These are phyloP conservation scores for Drosophila eugracilis DNA, from an alignment of 1,140 invertebrate genomes.

Conservation along the genomic window DNA sequence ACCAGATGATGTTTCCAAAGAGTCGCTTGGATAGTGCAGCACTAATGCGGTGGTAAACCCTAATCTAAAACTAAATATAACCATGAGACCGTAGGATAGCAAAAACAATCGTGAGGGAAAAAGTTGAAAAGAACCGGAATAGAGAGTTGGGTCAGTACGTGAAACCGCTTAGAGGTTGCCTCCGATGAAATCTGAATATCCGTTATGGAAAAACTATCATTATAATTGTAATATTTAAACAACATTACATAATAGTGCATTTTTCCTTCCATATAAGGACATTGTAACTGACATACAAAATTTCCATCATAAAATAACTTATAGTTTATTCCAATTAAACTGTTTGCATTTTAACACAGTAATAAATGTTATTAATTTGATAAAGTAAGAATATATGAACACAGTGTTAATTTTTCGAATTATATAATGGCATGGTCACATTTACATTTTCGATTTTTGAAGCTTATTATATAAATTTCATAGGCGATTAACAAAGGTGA, in stretches of 20 bases:
- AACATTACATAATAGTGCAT: too few species aligned
- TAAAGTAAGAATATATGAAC: not conserved
- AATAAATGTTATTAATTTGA: constrained; percentile 2
- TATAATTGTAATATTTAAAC: too few species aligned
- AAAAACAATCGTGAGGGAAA: constrained; percentile 94
- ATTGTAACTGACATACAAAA: too few species aligned
- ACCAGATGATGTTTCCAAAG: constrained; percentile 87
- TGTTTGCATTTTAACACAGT: constrained; percentile 2
- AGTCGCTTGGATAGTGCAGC: constrained; percentile 93
- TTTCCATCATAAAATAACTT: constrained; percentile 52
- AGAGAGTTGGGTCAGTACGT: constrained; percentile 91
- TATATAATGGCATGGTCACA: too few species aligned
- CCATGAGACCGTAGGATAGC: constrained; percentile 51
- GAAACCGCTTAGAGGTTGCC: constrained; percentile 58
- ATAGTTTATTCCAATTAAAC: constrained; percentile 3
- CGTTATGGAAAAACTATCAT: constrained; percentile 1
- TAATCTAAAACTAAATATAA: too few species aligned
- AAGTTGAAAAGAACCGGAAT: constrained; percentile 88
- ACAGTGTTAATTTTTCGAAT: constrained; percentile 5
- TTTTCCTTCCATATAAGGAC: too few species aligned
- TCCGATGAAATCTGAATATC: constrained; percentile 87
- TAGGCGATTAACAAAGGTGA: not conserved
- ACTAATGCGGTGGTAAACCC: constrained; percentile 88
- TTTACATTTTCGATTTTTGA: too few species aligned
- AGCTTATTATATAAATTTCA: too few species aligned